These are phyloP conservation scores for Microctonus aethiopoides DNA, from an alignment of 2,888 invertebrate species.

Conservation along the genomic window DNA sequence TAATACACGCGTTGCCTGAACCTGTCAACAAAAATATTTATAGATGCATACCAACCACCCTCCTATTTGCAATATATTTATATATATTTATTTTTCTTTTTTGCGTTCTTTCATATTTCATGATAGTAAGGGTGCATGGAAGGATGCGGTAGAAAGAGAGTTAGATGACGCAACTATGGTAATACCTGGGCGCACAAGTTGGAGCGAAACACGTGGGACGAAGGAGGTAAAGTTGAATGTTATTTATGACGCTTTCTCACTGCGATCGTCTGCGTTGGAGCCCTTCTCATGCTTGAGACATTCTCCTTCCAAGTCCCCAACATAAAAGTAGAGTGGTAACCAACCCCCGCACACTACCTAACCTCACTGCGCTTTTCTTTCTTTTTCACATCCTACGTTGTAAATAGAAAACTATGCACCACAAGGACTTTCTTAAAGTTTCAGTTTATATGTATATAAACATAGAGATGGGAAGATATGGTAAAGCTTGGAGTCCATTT, in stretches of 20 bases:
- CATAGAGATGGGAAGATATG: conserved; percentile 6
- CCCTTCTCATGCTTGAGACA: conserved; percentile 1
- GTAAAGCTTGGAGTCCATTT: not conserved
- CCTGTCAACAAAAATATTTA: conserved; percentile 29
- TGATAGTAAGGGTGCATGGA: conserved; percentile 2
- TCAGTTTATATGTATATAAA: not conserved
- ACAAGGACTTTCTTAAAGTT: conserved; percentile 17
- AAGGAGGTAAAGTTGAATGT: conserved; percentile 45
- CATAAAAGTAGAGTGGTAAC: not conserved
- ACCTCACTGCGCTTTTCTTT: not conserved
- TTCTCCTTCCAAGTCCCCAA: not conserved
- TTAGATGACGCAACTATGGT: conserved; percentile 20
- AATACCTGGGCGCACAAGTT: conserved; percentile 26
- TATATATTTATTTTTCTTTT: conserved; percentile 27
- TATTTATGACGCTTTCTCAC: conserved; percentile 46
- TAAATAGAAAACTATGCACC: conserved; percentile 25
- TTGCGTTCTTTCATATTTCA: conserved; percentile 50
- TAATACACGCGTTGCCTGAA: not conserved
- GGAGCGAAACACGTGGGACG: conserved; percentile 24
- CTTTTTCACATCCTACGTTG: not conserved
- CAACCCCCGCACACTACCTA: not conserved
- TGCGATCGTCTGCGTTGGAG: conserved; percentile 5
- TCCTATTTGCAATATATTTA: conserved; percentile 58
- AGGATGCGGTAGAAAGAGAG: conserved; percentile 17
- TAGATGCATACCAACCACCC: conserved; percentile 50